phyloP scores from a whole-genome alignment of 2,797 vertebrate species.

The Micromesistius poutassou region DNA sequence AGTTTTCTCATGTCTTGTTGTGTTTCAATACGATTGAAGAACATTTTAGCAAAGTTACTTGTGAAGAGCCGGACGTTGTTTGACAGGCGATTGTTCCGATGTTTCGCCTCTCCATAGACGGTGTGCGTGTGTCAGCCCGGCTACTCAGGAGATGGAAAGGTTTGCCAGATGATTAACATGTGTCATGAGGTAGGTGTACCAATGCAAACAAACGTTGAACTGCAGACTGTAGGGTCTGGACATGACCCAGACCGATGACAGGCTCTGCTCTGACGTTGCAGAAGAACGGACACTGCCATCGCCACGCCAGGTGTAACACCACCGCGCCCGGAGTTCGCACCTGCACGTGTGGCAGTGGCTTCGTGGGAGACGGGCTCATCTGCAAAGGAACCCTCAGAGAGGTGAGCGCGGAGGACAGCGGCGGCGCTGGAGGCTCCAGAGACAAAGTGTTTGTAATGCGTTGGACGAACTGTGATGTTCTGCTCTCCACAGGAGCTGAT shows the following conservation, averaged over 20 bases:
- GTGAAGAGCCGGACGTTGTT: neutral
- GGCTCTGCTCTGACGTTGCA: slow-evolving; percentile 38
- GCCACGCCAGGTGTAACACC: slow-evolving; percentile 78
- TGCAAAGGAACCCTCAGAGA: slow-evolving; percentile 78
- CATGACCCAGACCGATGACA: neutral
- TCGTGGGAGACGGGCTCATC: slow-evolving; percentile 79
- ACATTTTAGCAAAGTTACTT: neutral
- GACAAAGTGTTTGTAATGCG: no score
- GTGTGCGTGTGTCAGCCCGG: slow-evolving; percentile 78
- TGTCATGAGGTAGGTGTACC: slow-evolving; percentile 75
- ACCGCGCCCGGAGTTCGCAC: slow-evolving; percentile 69
- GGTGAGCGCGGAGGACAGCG: slow-evolving; percentile 64
- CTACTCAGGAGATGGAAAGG: slow-evolving; percentile 78
- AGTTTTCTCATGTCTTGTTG: neutral
- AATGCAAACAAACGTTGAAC: neutral
- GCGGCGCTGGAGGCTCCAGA: no score
- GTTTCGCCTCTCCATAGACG: slow-evolving; percentile 65
- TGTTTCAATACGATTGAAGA: neutral
- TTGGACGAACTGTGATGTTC: neutral
- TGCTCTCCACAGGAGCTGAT: slow-evolving; percentile 75
- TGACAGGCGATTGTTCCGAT: neutral
- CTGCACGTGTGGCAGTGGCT: slow-evolving; percentile 74
- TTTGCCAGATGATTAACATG: slow-evolving; percentile 74
- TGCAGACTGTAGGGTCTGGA: no score
- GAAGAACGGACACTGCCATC: slow-evolving; percentile 86